A percentile compares a stretch with the other conserved stretches of the same genome.
These are phyloP conservation scores for Nomada lathburiana DNA, from an alignment of 2,888 invertebrate genomes.

Conservation along the genomic window DNA sequence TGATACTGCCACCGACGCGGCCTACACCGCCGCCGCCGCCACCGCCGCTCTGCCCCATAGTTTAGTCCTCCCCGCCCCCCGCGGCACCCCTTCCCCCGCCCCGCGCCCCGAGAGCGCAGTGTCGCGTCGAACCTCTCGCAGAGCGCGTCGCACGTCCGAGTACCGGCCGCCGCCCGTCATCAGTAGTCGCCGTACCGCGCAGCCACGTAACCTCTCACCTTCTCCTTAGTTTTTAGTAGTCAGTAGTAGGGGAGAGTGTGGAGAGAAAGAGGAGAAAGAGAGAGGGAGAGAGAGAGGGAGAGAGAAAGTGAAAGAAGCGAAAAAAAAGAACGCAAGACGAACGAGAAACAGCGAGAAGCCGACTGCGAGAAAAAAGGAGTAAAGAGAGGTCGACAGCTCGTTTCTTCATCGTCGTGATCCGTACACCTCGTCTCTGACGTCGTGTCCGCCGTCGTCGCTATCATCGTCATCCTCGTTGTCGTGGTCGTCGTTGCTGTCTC, in stretches of 20 bases:
- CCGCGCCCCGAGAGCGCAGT: constrained; percentile 82
- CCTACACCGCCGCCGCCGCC: constrained; percentile 74
- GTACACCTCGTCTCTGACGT: constrained; percentile 18
- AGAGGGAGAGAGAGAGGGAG: constrained; percentile 35
- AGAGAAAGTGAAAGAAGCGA: constrained; percentile 39
- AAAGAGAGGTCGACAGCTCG: constrained; percentile 65
- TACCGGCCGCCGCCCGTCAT: constrained; percentile 84
- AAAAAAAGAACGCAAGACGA: constrained; percentile 36
- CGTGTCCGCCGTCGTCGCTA: constrained; percentile 6
- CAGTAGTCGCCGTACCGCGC: constrained; percentile 83
- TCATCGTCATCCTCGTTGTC: constrained; percentile 11
- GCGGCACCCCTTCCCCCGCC: constrained; percentile 76
- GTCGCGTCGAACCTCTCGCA: constrained; percentile 84
- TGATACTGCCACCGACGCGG: constrained; percentile 74
- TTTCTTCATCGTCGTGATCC: constrained; percentile 44
- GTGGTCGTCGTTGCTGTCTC: constrained; percentile 39
- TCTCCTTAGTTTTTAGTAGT: constrained; percentile 83
- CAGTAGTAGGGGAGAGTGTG: constrained; percentile 80
- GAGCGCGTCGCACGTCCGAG: constrained; percentile 84
- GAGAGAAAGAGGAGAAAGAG: constrained; percentile 59
- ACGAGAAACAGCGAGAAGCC: constrained; percentile 36
- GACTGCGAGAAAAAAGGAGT: constrained; percentile 31
- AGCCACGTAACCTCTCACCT: constrained; percentile 83
- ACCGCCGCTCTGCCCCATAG: constrained; percentile 84
- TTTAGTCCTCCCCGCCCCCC: constrained; percentile 85